Conservation (phyloP, 2,888 invertebrate genomes). For the Acrocera orbiculus region DNA sequence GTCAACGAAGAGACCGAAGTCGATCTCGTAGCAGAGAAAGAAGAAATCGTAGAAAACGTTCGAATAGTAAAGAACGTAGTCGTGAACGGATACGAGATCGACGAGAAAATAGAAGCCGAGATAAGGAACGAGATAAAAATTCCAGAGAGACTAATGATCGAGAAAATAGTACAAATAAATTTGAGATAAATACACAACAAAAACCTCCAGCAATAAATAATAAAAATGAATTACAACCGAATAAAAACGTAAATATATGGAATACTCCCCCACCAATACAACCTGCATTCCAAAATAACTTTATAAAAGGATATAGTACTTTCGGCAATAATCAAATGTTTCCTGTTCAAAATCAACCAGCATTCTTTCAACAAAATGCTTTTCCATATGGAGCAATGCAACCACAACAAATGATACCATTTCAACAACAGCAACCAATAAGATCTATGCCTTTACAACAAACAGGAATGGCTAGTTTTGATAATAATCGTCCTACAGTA, state of each 20-base stretch:
- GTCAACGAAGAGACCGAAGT: constrained; percentile 14
- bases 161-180: neutral
- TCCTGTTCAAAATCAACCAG: constrained; percentile 7
- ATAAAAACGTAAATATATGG: constrained; percentile 6
- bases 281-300: constrained; percentile 3
- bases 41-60: constrained; percentile 21
- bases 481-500: neutral
- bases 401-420: constrained; percentile 8
- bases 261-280: constrained; percentile 3
- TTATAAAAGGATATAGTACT: constrained; percentile 6
- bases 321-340: constrained; percentile 14
- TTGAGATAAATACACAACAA: neutral
- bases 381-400: constrained; percentile 10
- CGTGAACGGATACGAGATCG: constrained; percentile 29
- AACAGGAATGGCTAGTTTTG: neutral
- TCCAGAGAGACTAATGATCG: constrained; percentile 2
- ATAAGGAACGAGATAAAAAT: constrained; percentile 20
- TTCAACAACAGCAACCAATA: constrained; percentile 3
- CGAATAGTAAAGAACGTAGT: constrained; percentile 28
- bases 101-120: constrained; percentile 27
- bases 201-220: neutral
- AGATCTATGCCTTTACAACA: constrained; percentile 1
- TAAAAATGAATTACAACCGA: neutral
- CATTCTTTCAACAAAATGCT: constrained; percentile 9
- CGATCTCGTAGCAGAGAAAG: constrained; percentile 30